These are phyloP conservation scores for Pionites leucogaster DNA, from an alignment of 2,113 vertebrate species.

Conservation along the genomic window DNA sequence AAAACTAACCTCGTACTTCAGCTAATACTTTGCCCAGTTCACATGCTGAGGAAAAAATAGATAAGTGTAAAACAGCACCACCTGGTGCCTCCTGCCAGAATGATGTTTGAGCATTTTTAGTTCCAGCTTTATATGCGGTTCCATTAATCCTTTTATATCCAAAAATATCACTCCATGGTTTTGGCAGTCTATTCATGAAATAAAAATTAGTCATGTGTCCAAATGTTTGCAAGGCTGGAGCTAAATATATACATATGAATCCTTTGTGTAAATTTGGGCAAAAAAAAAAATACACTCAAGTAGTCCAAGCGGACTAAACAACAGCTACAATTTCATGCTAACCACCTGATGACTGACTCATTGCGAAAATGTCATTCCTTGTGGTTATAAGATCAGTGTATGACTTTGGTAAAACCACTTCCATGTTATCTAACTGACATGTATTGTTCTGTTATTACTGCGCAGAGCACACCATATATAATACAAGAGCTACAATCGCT, in stretches of 20 bases:
- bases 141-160: background rate
- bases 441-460: background rate
- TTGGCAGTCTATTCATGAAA: background rate
- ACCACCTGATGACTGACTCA: background rate
- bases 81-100: slow-evolving; percentile 14
- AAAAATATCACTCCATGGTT: background rate
- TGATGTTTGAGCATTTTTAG: background rate
- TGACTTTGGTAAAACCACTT: background rate
- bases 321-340: background rate
- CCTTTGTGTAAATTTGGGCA: background rate
- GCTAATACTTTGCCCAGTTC: background rate
- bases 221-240: background rate
- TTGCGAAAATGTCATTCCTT: background rate
- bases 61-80: slow-evolving; percentile 23
- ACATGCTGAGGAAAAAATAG: background rate
- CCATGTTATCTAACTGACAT: background rate
- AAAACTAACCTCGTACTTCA: background rate
- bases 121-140: background rate
- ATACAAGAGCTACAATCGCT: background rate
- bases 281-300: background rate
- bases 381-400: background rate
- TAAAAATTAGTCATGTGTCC: background rate
- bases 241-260: background rate
- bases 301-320: background rate
- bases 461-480: background rate